Base-by-base conservation (phyloP, 2,113 vertebrate genomes). In the Entelurus aequoreus region DNA sequence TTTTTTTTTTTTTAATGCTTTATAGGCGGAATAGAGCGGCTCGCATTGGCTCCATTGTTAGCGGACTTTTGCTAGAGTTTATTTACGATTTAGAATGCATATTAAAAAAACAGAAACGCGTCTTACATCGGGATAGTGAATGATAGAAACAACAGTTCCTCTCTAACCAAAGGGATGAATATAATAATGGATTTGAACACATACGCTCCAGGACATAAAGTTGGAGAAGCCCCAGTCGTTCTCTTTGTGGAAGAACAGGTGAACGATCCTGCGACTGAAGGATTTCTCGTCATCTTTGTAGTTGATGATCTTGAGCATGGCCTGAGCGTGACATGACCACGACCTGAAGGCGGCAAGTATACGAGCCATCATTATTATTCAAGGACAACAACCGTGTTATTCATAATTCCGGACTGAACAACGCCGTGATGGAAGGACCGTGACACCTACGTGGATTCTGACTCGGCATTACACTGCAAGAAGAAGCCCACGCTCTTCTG, bases 171-270 rank as follows among this genome's bases (percentile, higher is more conserved):
- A 28, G 28, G 28, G 28, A 28, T 28, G 28, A 28, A 28, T 28
- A 28, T 28, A 28, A 28, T 28, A 28, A 28, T 28, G 5, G 37
- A 37, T 37, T 37, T 51, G 8, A 51, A 51, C 75, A 94, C 97
- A 97, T 90, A 99, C 97, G 78, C 94, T 98, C 95, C 96, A 99
- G 67, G 96, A 94, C 96, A 99, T 98, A 77, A 99, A 99, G 84
- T 96, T 99, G 78, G 96, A 99, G 82, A 98, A 99, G 63, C 97
- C 97, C 97, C 96, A 99, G 63, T 99, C 97, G 7, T 99, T 99
- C 75, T 99, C 97, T 87, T 99, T 99, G 87, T 99, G 96, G 90
- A 98, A 99, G 88, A 99, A 99, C 63, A 99, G 89, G 75, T 99
- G 97, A 80, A 96, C 98, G 83, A 99, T 99, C 36, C 95, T 93